Evolutionary conservation across 2,797 vertebrate genomes (phyloP).

Genomic region (Ctenopoma multispine): DNA sequence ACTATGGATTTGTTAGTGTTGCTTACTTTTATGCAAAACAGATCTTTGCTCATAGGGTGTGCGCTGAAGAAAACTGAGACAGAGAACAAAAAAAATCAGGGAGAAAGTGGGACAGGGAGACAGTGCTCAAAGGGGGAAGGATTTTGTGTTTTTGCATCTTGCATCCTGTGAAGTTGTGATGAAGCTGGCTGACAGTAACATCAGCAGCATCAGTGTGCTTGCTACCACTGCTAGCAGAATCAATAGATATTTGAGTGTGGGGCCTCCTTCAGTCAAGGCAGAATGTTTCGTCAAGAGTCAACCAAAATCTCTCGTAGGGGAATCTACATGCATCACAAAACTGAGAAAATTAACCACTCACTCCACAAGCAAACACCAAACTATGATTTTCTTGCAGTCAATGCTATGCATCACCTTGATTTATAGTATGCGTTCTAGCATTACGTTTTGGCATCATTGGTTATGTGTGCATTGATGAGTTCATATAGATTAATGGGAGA

Average conservation of each 20-base stretch:
- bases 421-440: slow-evolving; percentile 65
- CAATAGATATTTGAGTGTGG: slow-evolving; percentile 36
- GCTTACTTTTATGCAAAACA: slow-evolving; percentile 67
- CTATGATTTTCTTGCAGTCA: slow-evolving; percentile 33
- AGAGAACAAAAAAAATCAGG: slow-evolving; percentile 30
- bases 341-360: slow-evolving; percentile 33
- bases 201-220: slow-evolving; percentile 45
- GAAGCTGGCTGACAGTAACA: slow-evolving; percentile 53
- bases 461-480: slow-evolving; percentile 42
- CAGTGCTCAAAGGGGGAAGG: slow-evolving; percentile 34
- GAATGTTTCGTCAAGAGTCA: slow-evolving; percentile 44
- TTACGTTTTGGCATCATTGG: slow-evolving; percentile 63
- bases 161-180: slow-evolving; percentile 56
- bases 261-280: slow-evolving; percentile 42
- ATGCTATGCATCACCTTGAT: slow-evolving; percentile 60
- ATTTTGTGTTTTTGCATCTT: slow-evolving; percentile 39
- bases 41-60: slow-evolving; percentile 46
- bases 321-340: slow-evolving; percentile 37
- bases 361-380: slow-evolving; percentile 43
- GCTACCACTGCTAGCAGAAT: slow-evolving; percentile 35
- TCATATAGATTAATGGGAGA: slow-evolving; percentile 53
- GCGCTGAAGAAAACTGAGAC: slow-evolving; percentile 43
- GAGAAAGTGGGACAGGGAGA: slow-evolving; percentile 59
- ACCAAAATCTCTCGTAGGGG: slow-evolving; percentile 28
- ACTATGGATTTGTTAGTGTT: slow-evolving; percentile 63